Evolutionary conservation across 2,113 vertebrate species (phyloP), one percentile per base, ranked within the genome.

Genomic region (Ceuthmochares aereus): DNA sequence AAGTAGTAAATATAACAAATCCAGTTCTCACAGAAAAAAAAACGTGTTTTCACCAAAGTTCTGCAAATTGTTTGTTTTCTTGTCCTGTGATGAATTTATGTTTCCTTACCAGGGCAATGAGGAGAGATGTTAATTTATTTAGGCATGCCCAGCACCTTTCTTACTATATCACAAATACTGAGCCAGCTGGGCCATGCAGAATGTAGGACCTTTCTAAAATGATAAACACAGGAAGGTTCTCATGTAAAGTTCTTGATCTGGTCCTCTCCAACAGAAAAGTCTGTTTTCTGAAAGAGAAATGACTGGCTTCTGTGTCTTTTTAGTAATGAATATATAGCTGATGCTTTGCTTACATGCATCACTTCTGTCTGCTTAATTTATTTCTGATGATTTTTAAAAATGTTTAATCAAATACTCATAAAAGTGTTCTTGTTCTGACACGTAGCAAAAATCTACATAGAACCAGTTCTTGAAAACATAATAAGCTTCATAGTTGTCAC

Each of bases 111-210:
- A 40, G 36, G 18, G 27, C 21, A 42, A 15, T 73, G 43, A 59
- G 27, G 62, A 34, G 51, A 59, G 40, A 36, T 27, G 22, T 37
- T 81, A 8, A 10, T 63, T 76, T 78, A 43, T 64, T 52, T 76
- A n/a, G 68, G 75, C 29, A 9, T 76, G 43, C 93, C 60, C 86
- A 84, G 66, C 97, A 98, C 97, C 93, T 98, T 96, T 75, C 98
- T 96, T 96, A 95, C 88, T 96, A 97, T 37, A 47, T 62, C 43
- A 78, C 73, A 64, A 92, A 91, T 49, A 45, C 83, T 32, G 97
- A 98, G 63, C 90, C 89, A 81, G 66, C 54, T 49, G 30, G 93
- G 96, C 83, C 97, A 94, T 88, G 95, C 97, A 67, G 97, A 98
- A 84, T 98, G 67, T 96, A 98, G 97, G 97, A 98, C 74, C 52